phyloP scores from a whole-genome alignment of 2,888 invertebrate species.

The Xanthia togata region DNA sequence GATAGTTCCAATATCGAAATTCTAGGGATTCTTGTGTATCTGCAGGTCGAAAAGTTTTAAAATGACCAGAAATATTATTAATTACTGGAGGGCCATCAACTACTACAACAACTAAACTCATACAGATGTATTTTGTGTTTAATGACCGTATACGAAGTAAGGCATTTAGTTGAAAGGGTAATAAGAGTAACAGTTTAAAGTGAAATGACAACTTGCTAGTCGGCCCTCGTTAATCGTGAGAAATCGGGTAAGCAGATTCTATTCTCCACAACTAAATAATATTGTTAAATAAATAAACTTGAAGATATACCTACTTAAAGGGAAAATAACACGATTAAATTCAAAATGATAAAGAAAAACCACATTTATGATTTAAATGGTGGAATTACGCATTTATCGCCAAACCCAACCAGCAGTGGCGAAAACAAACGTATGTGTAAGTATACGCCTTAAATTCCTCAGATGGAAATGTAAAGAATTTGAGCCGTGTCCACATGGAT shows the following conservation, averaged over 20 bases:
- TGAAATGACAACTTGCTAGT: constrained; percentile 44
- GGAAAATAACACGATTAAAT: not conserved
- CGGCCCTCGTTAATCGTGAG: constrained; percentile 43
- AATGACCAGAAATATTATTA: not conserved
- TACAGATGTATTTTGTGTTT: not conserved
- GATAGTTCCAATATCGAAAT: constrained; percentile 32
- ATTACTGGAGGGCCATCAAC: not conserved
- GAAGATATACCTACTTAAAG: not conserved
- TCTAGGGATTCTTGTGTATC: not conserved
- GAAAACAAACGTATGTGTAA: constrained; percentile 8
- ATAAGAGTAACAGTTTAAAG: constrained; percentile 42
- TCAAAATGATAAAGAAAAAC: not conserved
- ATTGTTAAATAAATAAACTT: constrained; percentile 6
- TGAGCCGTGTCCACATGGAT: constrained; percentile 4
- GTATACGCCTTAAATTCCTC: constrained; percentile 13
- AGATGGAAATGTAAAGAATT: not conserved
- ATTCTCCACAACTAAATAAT: not conserved
- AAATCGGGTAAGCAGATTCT: constrained; percentile 23
- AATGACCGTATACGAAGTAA: not conserved
- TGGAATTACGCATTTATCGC: not conserved
- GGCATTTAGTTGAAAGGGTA: constrained; percentile 47
- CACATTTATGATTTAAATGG: not conserved
- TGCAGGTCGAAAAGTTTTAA: not conserved
- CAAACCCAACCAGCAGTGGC: not conserved
- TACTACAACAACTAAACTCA: not conserved